phyloP scores from a whole-genome alignment of 2,113 vertebrate species.

The Mesitornis unicolor region DNA sequence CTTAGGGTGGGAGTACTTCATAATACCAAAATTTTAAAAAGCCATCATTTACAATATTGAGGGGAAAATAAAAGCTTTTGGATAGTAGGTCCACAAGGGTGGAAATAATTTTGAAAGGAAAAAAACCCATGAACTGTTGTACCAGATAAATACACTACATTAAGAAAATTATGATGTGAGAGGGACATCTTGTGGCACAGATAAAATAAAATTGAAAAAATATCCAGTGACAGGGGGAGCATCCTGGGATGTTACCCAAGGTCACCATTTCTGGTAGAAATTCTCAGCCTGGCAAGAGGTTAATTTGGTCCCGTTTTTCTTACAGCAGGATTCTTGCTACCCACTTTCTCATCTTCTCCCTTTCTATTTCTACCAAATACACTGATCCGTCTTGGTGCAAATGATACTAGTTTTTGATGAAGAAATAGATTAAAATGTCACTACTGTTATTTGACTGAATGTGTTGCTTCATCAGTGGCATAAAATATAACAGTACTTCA shows the following conservation, averaged over 20 bases:
- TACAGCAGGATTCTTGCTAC: background rate
- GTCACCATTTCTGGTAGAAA: background rate
- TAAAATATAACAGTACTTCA: background rate
- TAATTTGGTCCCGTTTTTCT: background rate
- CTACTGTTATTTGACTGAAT: background rate
- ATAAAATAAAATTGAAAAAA: background rate
- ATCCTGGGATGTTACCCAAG: background rate
- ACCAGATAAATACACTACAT: slow-evolving; percentile 13
- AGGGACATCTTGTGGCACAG: slow-evolving; percentile 47
- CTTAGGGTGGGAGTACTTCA: background rate
- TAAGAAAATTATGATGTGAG: background rate
- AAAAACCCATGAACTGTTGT: background rate
- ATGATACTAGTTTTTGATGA: background rate
- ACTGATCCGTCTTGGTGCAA: background rate
- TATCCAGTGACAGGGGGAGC: background rate
- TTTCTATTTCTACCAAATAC: background rate
- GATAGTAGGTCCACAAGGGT: background rate
- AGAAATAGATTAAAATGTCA: slow-evolving; percentile 25
- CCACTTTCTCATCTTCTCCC: background rate
- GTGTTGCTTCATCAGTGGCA: background rate
- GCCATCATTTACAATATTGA: slow-evolving; percentile 7
- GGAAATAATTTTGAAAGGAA: background rate
- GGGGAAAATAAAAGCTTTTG: slow-evolving; percentile 6
- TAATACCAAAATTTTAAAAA: background rate
- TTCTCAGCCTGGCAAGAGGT: background rate